Conservation (phyloP, 2,797 vertebrate species). For the Natrix natrix region DNA sequence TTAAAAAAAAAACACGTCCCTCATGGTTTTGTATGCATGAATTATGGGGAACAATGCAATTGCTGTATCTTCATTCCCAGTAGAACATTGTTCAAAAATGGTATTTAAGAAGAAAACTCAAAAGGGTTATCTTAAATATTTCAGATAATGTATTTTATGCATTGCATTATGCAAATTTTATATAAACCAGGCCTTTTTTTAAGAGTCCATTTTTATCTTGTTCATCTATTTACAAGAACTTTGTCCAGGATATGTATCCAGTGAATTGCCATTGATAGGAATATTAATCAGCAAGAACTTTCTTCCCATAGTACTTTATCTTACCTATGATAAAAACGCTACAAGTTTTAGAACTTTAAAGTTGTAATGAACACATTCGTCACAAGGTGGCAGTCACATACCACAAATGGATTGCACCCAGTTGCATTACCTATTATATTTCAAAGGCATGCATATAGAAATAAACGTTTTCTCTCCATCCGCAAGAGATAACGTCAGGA, state of each 20-base stretch:
- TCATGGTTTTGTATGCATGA: not conserved
- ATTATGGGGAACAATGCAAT: too few relatives aligned
- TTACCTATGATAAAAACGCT: not conserved
- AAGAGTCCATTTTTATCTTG: not conserved
- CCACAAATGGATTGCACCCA: conserved; percentile 11
- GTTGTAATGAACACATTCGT: conserved; percentile 53
- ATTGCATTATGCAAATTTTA: not conserved
- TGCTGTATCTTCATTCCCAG: not conserved
- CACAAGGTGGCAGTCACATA: conserved; percentile 67
- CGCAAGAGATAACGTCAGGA: not conserved
- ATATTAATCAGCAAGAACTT: not conserved
- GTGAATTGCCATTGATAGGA: not conserved
- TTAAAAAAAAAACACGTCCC: not conserved
- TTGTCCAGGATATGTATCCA: not conserved
- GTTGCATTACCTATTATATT: not conserved
- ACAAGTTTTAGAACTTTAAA: conserved; percentile 21
- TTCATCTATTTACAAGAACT: not conserved
- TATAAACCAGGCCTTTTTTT: not conserved
- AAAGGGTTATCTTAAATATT: not conserved
- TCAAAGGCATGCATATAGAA: not conserved
- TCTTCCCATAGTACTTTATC: not conserved
- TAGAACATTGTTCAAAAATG: not conserved
- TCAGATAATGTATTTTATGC: not conserved
- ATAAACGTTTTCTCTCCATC: not conserved
- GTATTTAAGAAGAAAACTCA: not conserved